Evolutionary conservation across 2,888 invertebrate genomes (phyloP).

Genomic region (Clanis bilineata): DNA sequence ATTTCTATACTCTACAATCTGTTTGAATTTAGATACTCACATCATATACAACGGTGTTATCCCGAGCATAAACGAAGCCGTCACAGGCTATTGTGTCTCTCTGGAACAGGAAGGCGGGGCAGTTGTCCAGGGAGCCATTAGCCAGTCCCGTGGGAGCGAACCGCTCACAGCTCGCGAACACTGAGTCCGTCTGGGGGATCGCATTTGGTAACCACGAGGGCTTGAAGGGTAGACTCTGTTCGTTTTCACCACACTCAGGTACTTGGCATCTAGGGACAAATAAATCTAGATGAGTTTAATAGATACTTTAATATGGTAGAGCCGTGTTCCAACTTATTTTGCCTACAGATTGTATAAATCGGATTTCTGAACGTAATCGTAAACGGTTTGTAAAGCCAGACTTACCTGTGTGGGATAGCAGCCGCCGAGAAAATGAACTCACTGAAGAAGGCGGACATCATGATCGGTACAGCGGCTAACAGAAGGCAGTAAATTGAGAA

Average conservation of each 20-base stretch:
- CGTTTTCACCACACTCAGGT: constrained; percentile 73
- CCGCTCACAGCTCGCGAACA: constrained; percentile 70
- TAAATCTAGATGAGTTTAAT: background rate
- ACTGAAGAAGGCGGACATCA: constrained; percentile 83
- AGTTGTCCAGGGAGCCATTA: constrained; percentile 48
- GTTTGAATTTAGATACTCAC: constrained; percentile 37
- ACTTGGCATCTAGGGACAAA: constrained; percentile 66
- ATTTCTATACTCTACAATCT: background rate
- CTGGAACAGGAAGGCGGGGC: constrained; percentile 53
- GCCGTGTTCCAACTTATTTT: too few relatives aligned
- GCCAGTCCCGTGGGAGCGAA: constrained; percentile 40
- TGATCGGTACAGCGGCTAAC: constrained; percentile 82
- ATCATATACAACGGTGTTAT: constrained; percentile 66
- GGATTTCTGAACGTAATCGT: too few relatives aligned
- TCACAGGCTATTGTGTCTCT: constrained; percentile 41
- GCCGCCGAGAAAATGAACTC: constrained; percentile 85
- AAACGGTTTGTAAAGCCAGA: too few relatives aligned
- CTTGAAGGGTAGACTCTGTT: constrained; percentile 48
- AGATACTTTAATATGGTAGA: too few relatives aligned
- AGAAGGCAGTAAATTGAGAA: too few relatives aligned
- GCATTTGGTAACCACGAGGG: constrained; percentile 72
- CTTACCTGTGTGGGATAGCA: constrained; percentile 83
- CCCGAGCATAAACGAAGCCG: constrained; percentile 55
- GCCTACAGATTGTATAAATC: too few relatives aligned
- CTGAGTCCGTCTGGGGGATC: constrained; percentile 53